Conservation (phyloP, 2,888 invertebrate genomes). For the Nomada goodeniana region DNA sequence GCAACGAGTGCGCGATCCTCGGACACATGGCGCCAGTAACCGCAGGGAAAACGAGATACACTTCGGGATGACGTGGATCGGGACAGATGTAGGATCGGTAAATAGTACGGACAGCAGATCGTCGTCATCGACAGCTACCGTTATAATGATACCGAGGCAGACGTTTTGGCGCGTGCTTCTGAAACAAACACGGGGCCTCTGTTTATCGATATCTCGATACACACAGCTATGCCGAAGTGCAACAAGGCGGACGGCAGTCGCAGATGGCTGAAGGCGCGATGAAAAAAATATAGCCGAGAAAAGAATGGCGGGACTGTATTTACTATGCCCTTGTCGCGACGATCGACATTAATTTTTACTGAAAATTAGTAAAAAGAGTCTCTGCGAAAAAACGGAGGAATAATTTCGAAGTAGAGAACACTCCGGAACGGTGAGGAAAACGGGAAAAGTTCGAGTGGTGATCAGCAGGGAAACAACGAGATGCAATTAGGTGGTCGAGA, state of each 20-base stretch:
- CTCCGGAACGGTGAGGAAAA: not conserved
- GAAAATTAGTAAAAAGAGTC: too few relatives aligned
- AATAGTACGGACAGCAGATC: conserved; percentile 66
- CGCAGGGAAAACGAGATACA: conserved; percentile 61
- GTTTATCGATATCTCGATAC: conserved; percentile 28
- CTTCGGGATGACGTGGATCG: conserved; percentile 47
- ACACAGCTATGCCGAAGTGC: conserved; percentile 50
- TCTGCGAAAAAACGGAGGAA: not conserved
- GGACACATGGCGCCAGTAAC: conserved; percentile 74
- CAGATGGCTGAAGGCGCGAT: conserved; percentile 35
- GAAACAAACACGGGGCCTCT: conserved; percentile 54
- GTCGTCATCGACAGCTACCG: conserved; percentile 70
- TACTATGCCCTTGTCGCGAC: too few relatives aligned
- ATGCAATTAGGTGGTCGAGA: conserved; percentile 43
- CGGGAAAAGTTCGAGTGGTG: not conserved
- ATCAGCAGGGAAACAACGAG: not conserved
- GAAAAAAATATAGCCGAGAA: not conserved
- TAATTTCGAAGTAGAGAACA: not conserved
- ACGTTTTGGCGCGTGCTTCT: conserved; percentile 68
- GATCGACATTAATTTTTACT: too few relatives aligned
- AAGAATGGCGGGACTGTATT: not conserved
- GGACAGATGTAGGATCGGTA: conserved; percentile 71
- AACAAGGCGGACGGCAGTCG: conserved; percentile 5
- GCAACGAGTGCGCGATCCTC: conserved; percentile 58
- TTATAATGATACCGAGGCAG: conserved; percentile 65